Percentiles rank a stretch among this genome's conserved stretches.
Conservation (phyloP, 2,113 vertebrate species). For the Scartelaos histophorus region DNA sequence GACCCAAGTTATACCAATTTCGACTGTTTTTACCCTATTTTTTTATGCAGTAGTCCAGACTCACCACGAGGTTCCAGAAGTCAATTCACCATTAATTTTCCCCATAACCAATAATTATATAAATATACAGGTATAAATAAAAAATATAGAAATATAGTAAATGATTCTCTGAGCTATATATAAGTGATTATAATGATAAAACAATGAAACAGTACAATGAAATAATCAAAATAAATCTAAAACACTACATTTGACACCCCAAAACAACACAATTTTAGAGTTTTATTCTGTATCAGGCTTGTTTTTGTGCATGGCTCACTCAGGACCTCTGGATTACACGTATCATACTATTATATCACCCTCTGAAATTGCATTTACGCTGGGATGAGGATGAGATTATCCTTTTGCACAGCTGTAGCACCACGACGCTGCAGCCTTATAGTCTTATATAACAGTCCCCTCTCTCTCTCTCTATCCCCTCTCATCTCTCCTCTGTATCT, state of each 20-base stretch:
- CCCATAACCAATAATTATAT: no score
- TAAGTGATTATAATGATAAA: no score
- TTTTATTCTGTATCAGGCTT: not conserved
- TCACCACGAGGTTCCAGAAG: no score
- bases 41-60: no score
- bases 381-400: conserved; percentile 64
- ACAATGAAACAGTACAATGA: no score
- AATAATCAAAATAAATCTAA: no score
- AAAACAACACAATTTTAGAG: not conserved
- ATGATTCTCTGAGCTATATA: no score
- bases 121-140: no score
- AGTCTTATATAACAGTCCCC: conserved; percentile 54
- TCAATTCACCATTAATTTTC: no score
- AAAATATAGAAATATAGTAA: no score
- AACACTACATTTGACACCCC: no score
- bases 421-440: conserved; percentile 16
- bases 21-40: no score
- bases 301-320: not conserved
- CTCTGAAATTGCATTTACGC: conserved; percentile 41
- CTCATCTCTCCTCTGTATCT: conserved; percentile 32
- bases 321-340: not conserved
- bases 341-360: conserved; percentile 29
- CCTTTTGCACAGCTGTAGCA: conserved; percentile 48
- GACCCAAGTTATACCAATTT: not conserved
- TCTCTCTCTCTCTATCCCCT: not conserved